Evolutionary conservation across 1,140 invertebrate species (phyloP).

Genomic region (Drosophila sucinea): DNA sequence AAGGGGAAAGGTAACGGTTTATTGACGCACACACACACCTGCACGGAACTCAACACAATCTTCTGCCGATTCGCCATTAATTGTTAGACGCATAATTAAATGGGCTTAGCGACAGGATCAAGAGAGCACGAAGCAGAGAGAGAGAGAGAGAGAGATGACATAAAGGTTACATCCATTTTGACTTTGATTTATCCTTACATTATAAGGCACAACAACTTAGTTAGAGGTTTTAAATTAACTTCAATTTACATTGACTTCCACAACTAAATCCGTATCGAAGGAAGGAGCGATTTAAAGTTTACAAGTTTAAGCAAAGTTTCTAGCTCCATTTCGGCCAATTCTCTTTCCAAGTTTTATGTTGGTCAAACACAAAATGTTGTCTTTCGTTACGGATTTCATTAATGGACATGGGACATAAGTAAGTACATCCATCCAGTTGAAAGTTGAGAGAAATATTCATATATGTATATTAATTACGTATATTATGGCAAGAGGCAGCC

Average conservation of each 20-base stretch:
- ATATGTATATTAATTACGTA: neutral
- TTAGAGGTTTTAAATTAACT: too few species aligned
- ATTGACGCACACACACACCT: neutral
- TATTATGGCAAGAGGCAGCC: neutral
- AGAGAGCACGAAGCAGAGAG: neutral
- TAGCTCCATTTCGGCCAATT: too few species aligned
- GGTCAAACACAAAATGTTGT: too few species aligned
- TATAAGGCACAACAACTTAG: too few species aligned
- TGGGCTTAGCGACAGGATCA: neutral
- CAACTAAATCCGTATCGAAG: too few species aligned
- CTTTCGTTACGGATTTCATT: too few species aligned
- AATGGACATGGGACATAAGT: too few species aligned
- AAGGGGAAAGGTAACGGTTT: constrained; percentile 21
- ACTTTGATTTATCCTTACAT: too few species aligned
- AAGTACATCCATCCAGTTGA: neutral
- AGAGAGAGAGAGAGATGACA: neutral
- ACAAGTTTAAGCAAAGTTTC: too few species aligned
- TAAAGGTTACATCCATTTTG: neutral
- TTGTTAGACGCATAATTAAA: neutral
- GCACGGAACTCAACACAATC: neutral
- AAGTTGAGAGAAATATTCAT: neutral
- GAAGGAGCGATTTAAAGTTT: too few species aligned
- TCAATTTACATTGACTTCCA: too few species aligned
- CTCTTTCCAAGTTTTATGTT: too few species aligned
- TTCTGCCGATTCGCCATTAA: neutral